These are phyloP conservation scores for Ametastegia equiseti DNA, from an alignment of 2,888 invertebrate genomes.

Conservation along the genomic window DNA sequence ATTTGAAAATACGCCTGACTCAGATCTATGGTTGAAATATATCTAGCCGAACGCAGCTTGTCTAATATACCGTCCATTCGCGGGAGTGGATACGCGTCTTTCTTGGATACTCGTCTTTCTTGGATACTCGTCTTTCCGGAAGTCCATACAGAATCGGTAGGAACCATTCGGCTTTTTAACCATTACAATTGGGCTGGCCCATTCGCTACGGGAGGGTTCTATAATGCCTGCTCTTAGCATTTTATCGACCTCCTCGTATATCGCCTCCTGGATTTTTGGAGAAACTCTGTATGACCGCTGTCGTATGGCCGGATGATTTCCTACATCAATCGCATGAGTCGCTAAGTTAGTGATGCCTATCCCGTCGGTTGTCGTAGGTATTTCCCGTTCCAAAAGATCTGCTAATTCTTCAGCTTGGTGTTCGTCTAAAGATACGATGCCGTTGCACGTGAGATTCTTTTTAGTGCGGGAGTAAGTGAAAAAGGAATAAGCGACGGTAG, in stretches of 20 bases:
- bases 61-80: constrained; percentile 60
- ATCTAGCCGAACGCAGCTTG: constrained; percentile 56
- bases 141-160: constrained; percentile 59
- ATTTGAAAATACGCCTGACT: constrained; percentile 52
- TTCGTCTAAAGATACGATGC: not conserved
- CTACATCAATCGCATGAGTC: not conserved
- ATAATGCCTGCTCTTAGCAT: constrained; percentile 51
- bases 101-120: constrained; percentile 55
- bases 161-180: constrained; percentile 50
- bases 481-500: not conserved
- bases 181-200: constrained; percentile 55
- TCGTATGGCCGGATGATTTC: constrained; percentile 24
- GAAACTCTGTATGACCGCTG: constrained; percentile 51
- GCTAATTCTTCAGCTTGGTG: too few species aligned
- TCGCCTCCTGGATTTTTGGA: constrained; percentile 45
- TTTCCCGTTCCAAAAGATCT: too few species aligned
- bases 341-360: not conserved
- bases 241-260: constrained; percentile 48
- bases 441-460: not conserved
- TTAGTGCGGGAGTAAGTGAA: not conserved
- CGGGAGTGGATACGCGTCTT: constrained; percentile 61
- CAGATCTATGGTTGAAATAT: constrained; percentile 58
- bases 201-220: constrained; percentile 54
- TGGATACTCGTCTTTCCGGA: constrained; percentile 58
- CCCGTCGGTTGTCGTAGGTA: not conserved